Evolutionary conservation across 2,888 invertebrate genomes (phyloP).

Genomic region (Kryphioiulus occultus): DNA sequence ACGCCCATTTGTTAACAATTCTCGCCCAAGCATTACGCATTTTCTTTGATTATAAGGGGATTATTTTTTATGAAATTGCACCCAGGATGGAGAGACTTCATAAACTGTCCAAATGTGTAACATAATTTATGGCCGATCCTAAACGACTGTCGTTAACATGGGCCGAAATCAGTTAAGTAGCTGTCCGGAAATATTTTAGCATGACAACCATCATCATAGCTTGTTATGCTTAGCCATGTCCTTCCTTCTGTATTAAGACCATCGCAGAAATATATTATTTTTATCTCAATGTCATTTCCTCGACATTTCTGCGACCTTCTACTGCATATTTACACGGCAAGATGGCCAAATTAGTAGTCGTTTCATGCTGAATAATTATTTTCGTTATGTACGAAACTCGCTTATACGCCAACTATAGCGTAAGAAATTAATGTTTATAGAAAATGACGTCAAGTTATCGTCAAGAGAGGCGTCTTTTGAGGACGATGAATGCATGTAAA

Average conservation of each 20-base stretch:
- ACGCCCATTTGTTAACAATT: no score
- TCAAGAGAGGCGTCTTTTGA: not conserved
- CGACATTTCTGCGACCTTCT: not conserved
- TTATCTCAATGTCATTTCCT: not conserved
- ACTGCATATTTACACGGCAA: not conserved
- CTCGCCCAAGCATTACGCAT: no score
- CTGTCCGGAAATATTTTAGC: not conserved
- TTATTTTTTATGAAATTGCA: no score
- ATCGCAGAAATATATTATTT: not conserved
- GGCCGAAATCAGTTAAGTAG: not conserved
- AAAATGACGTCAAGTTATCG: not conserved
- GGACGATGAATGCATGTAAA: not conserved
- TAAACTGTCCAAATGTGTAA: not conserved
- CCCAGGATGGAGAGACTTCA: not conserved
- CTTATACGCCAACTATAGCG: not conserved
- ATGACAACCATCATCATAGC: not conserved
- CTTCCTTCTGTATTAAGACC: not conserved
- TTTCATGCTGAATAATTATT: conserved; percentile 14
- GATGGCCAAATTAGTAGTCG: not conserved
- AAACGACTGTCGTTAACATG: not conserved
- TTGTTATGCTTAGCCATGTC: not conserved
- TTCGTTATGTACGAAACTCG: not conserved
- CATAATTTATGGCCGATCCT: not conserved
- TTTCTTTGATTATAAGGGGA: no score
- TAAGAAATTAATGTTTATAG: not conserved